Evolutionary conservation across 2,797 vertebrate genomes (phyloP).

Genomic region (Sciurus vulgaris): DNA sequence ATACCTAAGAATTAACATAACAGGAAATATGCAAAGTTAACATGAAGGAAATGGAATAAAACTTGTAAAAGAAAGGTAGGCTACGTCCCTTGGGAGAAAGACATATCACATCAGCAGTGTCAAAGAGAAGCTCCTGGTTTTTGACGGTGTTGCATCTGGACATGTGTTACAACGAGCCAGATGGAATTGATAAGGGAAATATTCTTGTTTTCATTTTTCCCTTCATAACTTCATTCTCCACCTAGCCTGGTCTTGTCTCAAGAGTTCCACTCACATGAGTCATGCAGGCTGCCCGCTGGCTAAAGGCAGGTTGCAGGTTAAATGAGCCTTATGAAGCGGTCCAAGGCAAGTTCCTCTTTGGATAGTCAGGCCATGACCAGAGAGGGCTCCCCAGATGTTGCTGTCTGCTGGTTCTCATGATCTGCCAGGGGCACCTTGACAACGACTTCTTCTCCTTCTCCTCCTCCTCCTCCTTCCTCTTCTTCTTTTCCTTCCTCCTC

Average conservation of each 20-base stretch:
- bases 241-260: not conserved
- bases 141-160: not conserved
- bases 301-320: not conserved
- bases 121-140: not conserved
- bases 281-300: not conserved
- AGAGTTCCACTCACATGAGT: not conserved
- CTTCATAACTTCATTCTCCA: not conserved
- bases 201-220: conserved; percentile 19
- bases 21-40: conserved; percentile 34
- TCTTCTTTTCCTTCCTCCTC: not conserved
- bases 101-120: not conserved
- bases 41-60: conserved; percentile 26
- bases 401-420: not conserved
- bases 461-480: too few relatives aligned
- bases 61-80: not conserved
- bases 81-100: not conserved
- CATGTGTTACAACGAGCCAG: not conserved
- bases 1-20: not conserved
- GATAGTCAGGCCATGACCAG: not conserved
- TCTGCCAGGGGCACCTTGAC: not conserved
- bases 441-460: not conserved
- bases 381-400: not conserved
- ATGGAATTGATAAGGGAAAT: not conserved
- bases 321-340: not conserved
- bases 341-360: not conserved